phyloP scores from a whole-genome alignment of 2,888 invertebrate genomes.

The Temnothorax ravouxi region DNA sequence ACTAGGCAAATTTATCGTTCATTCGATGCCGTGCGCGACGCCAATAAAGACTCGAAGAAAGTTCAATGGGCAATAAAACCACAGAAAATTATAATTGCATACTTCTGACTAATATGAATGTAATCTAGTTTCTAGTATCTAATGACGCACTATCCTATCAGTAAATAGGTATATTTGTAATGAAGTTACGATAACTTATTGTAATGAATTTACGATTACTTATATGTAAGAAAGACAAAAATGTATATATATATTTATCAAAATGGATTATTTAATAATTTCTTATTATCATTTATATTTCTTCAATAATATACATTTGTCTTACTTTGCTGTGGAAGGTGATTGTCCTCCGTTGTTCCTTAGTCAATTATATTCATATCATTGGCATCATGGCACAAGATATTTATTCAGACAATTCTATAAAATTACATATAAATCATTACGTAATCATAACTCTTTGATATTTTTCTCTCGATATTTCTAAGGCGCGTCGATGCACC shows the following conservation, averaged over 20 bases:
- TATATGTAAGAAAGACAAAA: not conserved
- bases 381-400: not conserved
- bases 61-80: not conserved
- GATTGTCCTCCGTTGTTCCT: too few species aligned
- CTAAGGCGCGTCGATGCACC: slow-evolving; percentile 31
- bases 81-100: not conserved
- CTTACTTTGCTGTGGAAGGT: not conserved
- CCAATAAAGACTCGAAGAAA: not conserved
- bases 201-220: not conserved
- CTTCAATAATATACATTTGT: not conserved
- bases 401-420: not conserved
- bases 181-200: not conserved
- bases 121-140: not conserved
- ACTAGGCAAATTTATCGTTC: slow-evolving; percentile 36
- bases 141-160: not conserved
- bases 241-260: not conserved
- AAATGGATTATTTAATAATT: not conserved
- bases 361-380: not conserved
- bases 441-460: slow-evolving; percentile 16
- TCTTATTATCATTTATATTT: not conserved
- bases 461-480: slow-evolving; percentile 49
- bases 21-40: not conserved
- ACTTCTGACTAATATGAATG: not conserved
- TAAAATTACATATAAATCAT: slow-evolving; percentile 15
- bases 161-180: not conserved